Evolutionary conservation across 2,888 invertebrate species (phyloP).

Genomic region (Morpho helenor): DNA sequence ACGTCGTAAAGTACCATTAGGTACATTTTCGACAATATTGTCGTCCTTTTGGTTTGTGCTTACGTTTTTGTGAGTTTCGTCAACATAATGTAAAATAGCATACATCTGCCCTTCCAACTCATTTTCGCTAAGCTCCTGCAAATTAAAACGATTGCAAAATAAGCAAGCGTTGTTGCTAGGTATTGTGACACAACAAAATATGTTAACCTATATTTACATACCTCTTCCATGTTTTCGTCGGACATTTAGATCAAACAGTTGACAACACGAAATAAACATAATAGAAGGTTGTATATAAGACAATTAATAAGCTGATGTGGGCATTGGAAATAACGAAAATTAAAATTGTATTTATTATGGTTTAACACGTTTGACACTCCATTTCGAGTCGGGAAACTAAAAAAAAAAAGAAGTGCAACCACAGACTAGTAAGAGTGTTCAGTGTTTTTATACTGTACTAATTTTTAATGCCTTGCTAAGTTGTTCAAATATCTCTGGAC

Average conservation of each 20-base stretch:
- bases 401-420: neutral
- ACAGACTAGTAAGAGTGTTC: slow-evolving; percentile 21
- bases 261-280: slow-evolving; percentile 68
- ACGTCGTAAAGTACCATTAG: slow-evolving; percentile 54
- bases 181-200: slow-evolving; percentile 62
- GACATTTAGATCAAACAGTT: slow-evolving; percentile 59
- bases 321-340: slow-evolving; percentile 67
- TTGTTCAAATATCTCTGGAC: too few relatives aligned
- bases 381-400: slow-evolving; percentile 42
- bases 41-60: slow-evolving; percentile 39
- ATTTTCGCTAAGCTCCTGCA: slow-evolving; percentile 73
- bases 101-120: slow-evolving; percentile 70
- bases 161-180: slow-evolving; percentile 24
- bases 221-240: slow-evolving; percentile 72
- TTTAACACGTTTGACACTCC: slow-evolving; percentile 69
- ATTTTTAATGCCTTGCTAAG: too few relatives aligned
- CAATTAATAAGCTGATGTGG: slow-evolving; percentile 56
- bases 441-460: slow-evolving; percentile 14
- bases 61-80: slow-evolving; percentile 54
- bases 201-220: slow-evolving; percentile 51
- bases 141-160: slow-evolving; percentile 46
- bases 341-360: slow-evolving; percentile 55
- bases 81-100: slow-evolving; percentile 70
- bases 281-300: slow-evolving; percentile 57
- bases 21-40: slow-evolving; percentile 41